Evolutionary conservation across 35 echinoderm and acorn worm species (phyloP), one percentile per base, ranked within the genome.

Genomic region (Apostichopus japonicus): DNA sequence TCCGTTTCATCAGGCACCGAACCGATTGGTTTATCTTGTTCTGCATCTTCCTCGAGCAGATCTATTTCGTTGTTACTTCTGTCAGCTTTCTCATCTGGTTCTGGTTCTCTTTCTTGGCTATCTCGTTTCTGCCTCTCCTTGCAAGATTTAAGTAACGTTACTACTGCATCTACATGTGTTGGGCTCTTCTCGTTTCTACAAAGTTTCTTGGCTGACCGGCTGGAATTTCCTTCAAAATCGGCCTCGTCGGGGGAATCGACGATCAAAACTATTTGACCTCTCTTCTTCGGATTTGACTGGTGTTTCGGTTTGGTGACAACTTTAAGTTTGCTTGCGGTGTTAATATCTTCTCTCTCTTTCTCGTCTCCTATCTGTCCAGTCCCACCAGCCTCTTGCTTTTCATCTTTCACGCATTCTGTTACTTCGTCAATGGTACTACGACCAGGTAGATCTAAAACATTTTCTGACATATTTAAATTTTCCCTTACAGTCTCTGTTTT

Each of bases 241-340:
- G 90, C 86, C 79, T 82, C 92, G 54, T 86, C 67, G 0, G 77
- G 90, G 53, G 86, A 80, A 22, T 94, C 59, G 16, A 77, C 71
- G 6, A n/a, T 75, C 1, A 19, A 6, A 17, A 67, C 19, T 11
- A 15, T 19, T 75, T 75, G 6, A 19, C 17, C n/a, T 23, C 17
- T 75, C 71, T 75, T 23, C n/a, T 15, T 23, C 14, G n/a, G 21
- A 19, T 75, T 75, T 0, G 71, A 75, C 16, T 75, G 13, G 21
- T 21, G 16, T 75, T 75, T 75, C 17, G 15, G 17, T 7, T 75
- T 75, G 2, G 19, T 10, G 63, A 3, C 33, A 0, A 44, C 33
- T 67, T 67, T 10, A 19, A 67, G 19, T 8, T 67, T 67, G 63
- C 3, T 67, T 67, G 11, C 63, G 19, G 11, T 65, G 62, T 65